These are phyloP conservation scores for Ceratosolen fusciceps DNA, from an alignment of 1,140 invertebrate species.

Conservation along the genomic window DNA sequence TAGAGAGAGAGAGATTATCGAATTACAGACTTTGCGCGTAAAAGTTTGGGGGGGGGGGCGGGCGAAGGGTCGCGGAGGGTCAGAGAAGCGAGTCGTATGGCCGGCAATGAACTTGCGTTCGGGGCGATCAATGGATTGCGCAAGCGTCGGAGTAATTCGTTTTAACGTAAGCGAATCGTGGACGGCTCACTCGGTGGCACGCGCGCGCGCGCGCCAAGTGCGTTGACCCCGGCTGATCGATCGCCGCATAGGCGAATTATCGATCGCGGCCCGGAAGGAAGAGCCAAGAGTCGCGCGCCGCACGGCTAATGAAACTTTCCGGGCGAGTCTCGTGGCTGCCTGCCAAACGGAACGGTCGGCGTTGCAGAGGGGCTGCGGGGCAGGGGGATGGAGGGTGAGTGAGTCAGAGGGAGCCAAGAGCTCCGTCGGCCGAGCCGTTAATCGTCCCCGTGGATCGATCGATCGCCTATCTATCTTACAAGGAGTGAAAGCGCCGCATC, in stretches of 20 bases:
- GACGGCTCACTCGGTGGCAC: too few species aligned
- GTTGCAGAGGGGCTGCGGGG: neutral
- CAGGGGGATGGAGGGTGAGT: neutral
- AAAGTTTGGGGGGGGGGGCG: neutral
- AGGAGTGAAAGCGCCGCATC: neutral
- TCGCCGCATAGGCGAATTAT: neutral
- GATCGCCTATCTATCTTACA: neutral
- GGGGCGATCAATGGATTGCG: slow-evolving; percentile 17
- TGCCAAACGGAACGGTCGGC: neutral
- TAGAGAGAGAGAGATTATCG: too few species aligned
- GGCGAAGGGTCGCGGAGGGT: neutral
- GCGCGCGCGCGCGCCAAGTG: neutral
- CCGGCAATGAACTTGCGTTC: slow-evolving; percentile 67
- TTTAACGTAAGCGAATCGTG: neutral
- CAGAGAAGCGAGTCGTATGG: neutral
- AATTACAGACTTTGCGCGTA: neutral
- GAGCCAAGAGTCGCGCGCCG: slow-evolving; percentile 3
- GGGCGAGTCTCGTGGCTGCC: neutral
- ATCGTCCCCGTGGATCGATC: neutral
- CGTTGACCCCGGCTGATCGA: neutral
- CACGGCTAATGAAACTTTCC: neutral
- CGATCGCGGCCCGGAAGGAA: neutral
- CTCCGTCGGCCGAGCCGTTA: too few species aligned
- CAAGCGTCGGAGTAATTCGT: neutral
- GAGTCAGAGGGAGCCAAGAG: neutral